These are phyloP conservation scores for Isurus oxyrinchus DNA, from an alignment of 2,113 vertebrate genomes.

Conservation along the genomic window DNA sequence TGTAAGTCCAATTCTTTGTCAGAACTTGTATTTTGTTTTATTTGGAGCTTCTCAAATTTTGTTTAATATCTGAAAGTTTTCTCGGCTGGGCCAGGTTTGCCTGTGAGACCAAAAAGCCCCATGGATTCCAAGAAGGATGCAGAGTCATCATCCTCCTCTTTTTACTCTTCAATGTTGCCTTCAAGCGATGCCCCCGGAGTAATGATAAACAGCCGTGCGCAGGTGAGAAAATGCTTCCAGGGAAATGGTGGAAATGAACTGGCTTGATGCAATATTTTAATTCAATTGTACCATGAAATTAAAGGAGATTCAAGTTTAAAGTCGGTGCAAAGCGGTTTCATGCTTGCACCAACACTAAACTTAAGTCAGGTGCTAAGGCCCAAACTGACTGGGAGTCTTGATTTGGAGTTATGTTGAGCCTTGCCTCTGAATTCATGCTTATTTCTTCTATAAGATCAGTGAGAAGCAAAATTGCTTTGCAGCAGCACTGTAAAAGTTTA, in stretches of 20 bases:
- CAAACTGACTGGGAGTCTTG: background rate
- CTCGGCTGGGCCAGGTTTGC: conserved; percentile 67
- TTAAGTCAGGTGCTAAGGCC: background rate
- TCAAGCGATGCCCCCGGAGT: conserved; percentile 83
- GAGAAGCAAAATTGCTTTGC: background rate
- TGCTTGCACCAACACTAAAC: background rate
- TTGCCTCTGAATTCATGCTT: background rate
- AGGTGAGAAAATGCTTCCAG: conserved; percentile 57
- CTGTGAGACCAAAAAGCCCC: conserved; percentile 87
- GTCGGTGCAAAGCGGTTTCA: background rate
- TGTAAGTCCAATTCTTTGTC: background rate
- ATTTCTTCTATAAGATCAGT: background rate
- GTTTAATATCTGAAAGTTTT: background rate
- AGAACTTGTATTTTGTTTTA: background rate
- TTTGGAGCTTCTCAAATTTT: background rate
- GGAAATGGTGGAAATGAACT: background rate
- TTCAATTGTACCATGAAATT: background rate
- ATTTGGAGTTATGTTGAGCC: background rate
- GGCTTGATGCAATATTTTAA: background rate
- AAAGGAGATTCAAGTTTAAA: background rate
- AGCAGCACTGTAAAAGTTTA: background rate
- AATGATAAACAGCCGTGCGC: conserved; percentile 63
- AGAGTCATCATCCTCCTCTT: conserved; percentile 72
- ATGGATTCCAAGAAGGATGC: conserved; percentile 84
- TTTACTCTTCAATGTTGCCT: conserved; percentile 79